Percentiles rank a stretch among this genome's conserved stretches.
These are phyloP conservation scores for Oreonectes daqikongensis DNA, from an alignment of 2,797 vertebrate genomes.

Conservation along the genomic window DNA sequence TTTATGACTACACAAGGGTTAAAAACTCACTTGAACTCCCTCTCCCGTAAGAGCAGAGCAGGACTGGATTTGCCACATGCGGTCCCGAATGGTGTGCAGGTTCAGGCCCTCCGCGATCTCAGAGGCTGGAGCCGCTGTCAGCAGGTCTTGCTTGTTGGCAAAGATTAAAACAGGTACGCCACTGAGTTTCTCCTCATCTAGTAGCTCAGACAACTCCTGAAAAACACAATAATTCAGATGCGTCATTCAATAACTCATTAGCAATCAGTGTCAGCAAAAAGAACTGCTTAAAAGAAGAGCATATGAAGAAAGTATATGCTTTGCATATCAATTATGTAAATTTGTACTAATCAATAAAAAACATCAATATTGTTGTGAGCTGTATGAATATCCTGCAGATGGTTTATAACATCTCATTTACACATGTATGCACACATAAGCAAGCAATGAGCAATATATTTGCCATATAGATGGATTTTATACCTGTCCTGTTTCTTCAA, in stretches of 20 bases:
- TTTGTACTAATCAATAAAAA: too few species aligned
- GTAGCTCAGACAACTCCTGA: conserved; percentile 92
- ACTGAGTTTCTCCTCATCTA: conserved; percentile 96
- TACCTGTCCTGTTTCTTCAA: conserved; percentile 99
- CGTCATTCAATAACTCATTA: background rate
- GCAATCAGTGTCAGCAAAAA: background rate
- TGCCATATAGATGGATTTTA: background rate
- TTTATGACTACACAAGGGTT: too few species aligned
- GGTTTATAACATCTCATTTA: too few species aligned
- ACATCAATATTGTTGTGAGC: too few species aligned
- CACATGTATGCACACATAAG: too few species aligned
- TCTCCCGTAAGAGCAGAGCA: conserved; percentile 96
- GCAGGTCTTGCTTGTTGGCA: conserved; percentile 97
- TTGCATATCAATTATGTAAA: too few species aligned
- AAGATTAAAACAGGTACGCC: conserved; percentile 95
- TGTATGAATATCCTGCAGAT: too few species aligned
- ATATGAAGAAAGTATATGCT: background rate
- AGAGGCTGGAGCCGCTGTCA: conserved; percentile 93
- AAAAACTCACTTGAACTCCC: conserved; percentile 87
- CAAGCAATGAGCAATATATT: background rate
- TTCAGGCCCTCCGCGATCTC: conserved; percentile 98
- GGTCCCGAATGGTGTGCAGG: conserved; percentile 95
- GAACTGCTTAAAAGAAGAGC: background rate
- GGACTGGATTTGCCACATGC: conserved; percentile 98
- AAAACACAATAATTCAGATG: background rate